phyloP scores from a whole-genome alignment of 2,888 invertebrate species.

The Ecliptopera silaceata region DNA sequence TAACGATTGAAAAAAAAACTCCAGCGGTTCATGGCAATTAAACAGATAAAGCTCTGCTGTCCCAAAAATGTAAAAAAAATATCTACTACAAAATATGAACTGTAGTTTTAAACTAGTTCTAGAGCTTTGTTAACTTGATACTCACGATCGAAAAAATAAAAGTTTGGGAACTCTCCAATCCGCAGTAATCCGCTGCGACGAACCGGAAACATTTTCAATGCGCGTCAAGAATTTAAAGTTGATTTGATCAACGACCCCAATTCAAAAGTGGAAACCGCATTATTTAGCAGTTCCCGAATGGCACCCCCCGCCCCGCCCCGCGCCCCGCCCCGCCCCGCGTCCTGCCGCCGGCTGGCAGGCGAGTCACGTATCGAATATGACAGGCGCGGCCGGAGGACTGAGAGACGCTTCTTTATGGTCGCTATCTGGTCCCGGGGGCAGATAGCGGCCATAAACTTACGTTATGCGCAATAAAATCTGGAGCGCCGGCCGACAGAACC shows the following conservation, averaged over 20 bases:
- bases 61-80: too few species aligned
- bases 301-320: too few species aligned
- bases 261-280: slow-evolving; percentile 5
- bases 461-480: slow-evolving; percentile 25
- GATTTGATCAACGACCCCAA: slow-evolving; percentile 6
- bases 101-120: too few species aligned
- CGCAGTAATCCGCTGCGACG: not conserved
- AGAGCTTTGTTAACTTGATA: too few species aligned
- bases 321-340: too few species aligned
- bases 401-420: not conserved
- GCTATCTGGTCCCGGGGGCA: not conserved
- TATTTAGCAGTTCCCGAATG: slow-evolving; percentile 1
- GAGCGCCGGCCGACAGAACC: not conserved
- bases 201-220: not conserved
- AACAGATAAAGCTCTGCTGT: too few species aligned
- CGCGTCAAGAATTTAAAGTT: not conserved
- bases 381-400: not conserved
- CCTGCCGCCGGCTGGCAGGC: too few species aligned
- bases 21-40: too few species aligned
- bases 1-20: too few species aligned
- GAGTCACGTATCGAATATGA: slow-evolving; percentile 3
- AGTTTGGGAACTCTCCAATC: too few species aligned
- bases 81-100: too few species aligned
- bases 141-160: too few species aligned
- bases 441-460: slow-evolving; percentile 22